Conservation (phyloP, 2,113 vertebrate species). For the Eulacestoma nigropectus region DNA sequence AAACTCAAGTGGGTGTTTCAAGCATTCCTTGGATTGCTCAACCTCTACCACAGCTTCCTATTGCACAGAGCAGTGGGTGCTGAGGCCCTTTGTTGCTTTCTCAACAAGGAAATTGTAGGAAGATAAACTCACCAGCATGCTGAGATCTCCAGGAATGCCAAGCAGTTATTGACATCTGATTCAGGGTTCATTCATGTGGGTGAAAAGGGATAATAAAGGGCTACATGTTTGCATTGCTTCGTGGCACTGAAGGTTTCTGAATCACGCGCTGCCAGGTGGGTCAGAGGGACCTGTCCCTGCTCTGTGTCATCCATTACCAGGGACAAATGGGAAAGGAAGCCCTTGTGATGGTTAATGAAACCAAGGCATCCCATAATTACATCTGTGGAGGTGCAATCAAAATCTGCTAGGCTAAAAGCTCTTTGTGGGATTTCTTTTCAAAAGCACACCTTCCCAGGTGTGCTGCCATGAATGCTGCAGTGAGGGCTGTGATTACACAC, state of each 20-base stretch:
- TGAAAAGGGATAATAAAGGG: not conserved
- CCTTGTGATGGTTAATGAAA: not conserved
- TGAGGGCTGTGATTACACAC: not conserved
- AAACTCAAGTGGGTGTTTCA: slow-evolving; percentile 18
- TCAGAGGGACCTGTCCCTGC: not conserved
- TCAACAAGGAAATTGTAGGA: slow-evolving; percentile 15
- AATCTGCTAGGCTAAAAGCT: not conserved
- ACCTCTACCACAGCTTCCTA: slow-evolving; percentile 16
- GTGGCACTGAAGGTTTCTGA: not conserved
- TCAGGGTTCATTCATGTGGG: slow-evolving; percentile 47
- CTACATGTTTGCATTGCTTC: not conserved
- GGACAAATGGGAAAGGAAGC: not conserved
- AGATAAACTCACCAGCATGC: slow-evolving; percentile 32
- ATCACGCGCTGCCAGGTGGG: not conserved
- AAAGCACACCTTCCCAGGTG: not conserved
- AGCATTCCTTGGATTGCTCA: slow-evolving; percentile 48
- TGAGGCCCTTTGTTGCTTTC: slow-evolving; percentile 2
- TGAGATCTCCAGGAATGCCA: slow-evolving; percentile 38
- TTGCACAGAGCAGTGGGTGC: not conserved
- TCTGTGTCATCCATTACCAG: not conserved
- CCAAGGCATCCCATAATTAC: not conserved
- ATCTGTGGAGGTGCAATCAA: not conserved
- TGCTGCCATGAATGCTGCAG: not conserved
- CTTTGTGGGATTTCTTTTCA: not conserved
- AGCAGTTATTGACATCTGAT: slow-evolving; percentile 23